Percentiles rank a stretch among this genome's conserved stretches.
phyloP scores from a whole-genome alignment of 2,113 vertebrate species.

The Boulengerochromis microlepis region DNA sequence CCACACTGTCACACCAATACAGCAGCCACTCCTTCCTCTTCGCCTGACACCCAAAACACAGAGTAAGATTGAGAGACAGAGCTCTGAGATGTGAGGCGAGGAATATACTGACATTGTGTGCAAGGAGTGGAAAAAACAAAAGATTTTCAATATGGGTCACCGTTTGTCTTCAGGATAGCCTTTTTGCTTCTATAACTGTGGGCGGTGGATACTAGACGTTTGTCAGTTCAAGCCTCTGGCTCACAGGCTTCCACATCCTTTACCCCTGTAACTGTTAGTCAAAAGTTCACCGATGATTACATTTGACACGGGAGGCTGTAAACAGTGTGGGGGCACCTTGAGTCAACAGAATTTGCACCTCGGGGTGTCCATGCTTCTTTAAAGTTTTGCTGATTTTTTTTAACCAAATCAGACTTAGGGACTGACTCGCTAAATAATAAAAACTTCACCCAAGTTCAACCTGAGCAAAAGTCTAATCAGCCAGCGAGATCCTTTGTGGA shows the following conservation, averaged over 20 bases:
- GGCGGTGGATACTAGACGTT: background rate
- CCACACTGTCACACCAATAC: conserved; percentile 9
- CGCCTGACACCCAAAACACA: conserved; percentile 1
- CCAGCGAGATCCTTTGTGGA: background rate
- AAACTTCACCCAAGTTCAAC: background rate
- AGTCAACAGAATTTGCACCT: background rate
- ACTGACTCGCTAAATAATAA: background rate
- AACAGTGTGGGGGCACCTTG: background rate
- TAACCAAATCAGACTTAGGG: background rate
- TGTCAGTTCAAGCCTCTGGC: background rate
- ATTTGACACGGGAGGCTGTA: background rate
- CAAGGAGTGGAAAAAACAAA: background rate
- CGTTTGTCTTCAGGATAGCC: background rate
- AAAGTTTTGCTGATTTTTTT: background rate
- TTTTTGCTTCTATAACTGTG: background rate
- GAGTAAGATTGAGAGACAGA: background rate
- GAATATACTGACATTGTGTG: background rate
- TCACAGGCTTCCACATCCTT: background rate
- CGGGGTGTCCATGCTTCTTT: background rate
- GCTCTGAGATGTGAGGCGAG: background rate
- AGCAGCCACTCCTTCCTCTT: conserved; percentile 9
- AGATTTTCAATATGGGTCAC: background rate
- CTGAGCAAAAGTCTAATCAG: background rate
- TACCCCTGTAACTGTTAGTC: background rate
- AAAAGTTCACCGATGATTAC: background rate